phyloP scores from a whole-genome alignment of 2,797 vertebrate species.

The Malacoraja senta region DNA sequence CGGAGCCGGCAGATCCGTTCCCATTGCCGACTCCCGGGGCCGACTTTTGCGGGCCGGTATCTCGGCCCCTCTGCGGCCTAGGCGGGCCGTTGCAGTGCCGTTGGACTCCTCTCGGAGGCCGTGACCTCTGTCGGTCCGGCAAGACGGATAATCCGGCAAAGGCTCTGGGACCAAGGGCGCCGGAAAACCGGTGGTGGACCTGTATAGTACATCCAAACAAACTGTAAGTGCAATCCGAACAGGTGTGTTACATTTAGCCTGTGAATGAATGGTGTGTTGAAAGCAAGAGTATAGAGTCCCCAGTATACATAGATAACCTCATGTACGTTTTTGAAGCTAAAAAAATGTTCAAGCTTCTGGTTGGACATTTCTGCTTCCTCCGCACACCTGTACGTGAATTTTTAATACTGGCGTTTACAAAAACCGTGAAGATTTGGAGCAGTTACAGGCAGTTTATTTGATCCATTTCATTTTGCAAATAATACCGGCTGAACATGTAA shows the following conservation, averaged over 20 bases:
- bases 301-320: not conserved
- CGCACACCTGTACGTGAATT: not conserved
- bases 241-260: not conserved
- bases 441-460: not conserved
- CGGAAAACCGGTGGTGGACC: too few relatives aligned
- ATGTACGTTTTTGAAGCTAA: not conserved
- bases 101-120: too few relatives aligned
- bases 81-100: too few relatives aligned
- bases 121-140: too few relatives aligned
- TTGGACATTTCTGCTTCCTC: not conserved
- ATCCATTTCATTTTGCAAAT: not conserved
- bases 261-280: not conserved
- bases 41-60: too few relatives aligned
- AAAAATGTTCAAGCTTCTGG: not conserved
- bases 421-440: not conserved
- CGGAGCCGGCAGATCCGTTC: too few relatives aligned
- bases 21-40: too few relatives aligned
- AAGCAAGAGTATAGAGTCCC: not conserved
- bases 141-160: too few relatives aligned
- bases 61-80: too few relatives aligned
- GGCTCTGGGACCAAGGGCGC: too few relatives aligned
- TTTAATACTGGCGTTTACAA: not conserved
- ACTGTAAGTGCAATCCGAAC: not conserved
- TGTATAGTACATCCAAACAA: not conserved
- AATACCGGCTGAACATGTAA: not conserved